phyloP scores from a whole-genome alignment of 2,113 vertebrate genomes.

The Miniopterus natalensis region DNA sequence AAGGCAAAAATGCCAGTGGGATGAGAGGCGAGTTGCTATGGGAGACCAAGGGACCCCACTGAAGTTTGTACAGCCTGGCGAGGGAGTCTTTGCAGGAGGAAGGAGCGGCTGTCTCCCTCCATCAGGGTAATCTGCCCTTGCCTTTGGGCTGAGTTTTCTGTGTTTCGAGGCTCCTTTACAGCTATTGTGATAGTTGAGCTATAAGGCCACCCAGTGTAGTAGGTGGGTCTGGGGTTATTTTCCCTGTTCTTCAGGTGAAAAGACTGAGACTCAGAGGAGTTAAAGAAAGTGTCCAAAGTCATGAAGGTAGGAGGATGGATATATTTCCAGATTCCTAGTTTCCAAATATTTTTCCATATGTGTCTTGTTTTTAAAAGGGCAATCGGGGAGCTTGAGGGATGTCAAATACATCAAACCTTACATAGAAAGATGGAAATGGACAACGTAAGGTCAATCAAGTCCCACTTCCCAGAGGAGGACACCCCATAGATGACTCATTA shows the following conservation, averaged over 20 bases:
- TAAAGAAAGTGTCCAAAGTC: constrained; percentile 30
- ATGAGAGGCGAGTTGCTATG: not conserved
- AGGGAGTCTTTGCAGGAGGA: not conserved
- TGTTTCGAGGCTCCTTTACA: not conserved
- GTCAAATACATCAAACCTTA: not conserved
- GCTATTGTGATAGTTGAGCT: not conserved
- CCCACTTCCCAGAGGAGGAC: not conserved
- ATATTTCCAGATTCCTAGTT: not conserved
- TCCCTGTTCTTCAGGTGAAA: not conserved
- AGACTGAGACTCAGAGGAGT: not conserved
- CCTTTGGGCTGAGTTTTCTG: not conserved
- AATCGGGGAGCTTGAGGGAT: not conserved
- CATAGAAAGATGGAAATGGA: not conserved
- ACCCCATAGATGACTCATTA: not conserved
- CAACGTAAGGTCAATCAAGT: not conserved
- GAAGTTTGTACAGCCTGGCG: not conserved
- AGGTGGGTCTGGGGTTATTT: not conserved
- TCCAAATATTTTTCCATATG: not conserved
- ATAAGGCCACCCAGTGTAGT: not conserved
- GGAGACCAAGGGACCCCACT: constrained; percentile 15
- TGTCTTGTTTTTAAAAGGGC: not conserved
- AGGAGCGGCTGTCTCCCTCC: constrained; percentile 13
- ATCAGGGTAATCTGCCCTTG: not conserved
- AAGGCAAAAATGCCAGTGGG: constrained; percentile 50
- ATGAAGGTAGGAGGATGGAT: not conserved